Evolutionary conservation across 2,888 invertebrate genomes (phyloP).

Genomic region (Hydrotaea cyrtoneurina): DNA sequence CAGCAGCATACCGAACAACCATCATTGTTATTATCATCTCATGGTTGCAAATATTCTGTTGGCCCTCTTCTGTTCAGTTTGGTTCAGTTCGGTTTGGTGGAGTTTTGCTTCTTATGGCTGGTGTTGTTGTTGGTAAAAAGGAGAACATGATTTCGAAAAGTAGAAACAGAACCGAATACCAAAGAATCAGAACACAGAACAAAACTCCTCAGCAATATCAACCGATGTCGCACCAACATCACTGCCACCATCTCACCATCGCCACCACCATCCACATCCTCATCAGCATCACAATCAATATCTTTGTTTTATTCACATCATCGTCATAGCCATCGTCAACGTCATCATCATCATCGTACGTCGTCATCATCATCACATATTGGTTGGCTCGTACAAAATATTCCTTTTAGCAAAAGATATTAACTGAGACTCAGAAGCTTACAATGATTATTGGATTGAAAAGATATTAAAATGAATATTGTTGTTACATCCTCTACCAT

Average conservation of each 20-base stretch:
- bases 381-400: slow-evolving; percentile 46
- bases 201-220: slow-evolving; percentile 47
- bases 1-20: slow-evolving; percentile 55
- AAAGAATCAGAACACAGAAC: slow-evolving; percentile 20
- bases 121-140: slow-evolving; percentile 46
- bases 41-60: slow-evolving; percentile 58
- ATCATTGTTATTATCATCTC: slow-evolving; percentile 63
- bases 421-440: slow-evolving; percentile 70
- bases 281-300: slow-evolving; percentile 60
- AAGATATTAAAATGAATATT: slow-evolving; percentile 79
- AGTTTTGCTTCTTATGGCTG: slow-evolving; percentile 1
- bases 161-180: slow-evolving; percentile 31
- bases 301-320: slow-evolving; percentile 60
- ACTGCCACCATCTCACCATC: slow-evolving; percentile 45
- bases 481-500: slow-evolving; percentile 9
- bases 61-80: slow-evolving; percentile 1
- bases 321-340: slow-evolving; percentile 37
- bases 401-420: slow-evolving; percentile 60
- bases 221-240: slow-evolving; percentile 51
- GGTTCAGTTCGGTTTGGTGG: background rate
- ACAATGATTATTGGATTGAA: slow-evolving; percentile 75
- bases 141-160: slow-evolving; percentile 55
- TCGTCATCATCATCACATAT: slow-evolving; percentile 25
- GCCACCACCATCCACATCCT: slow-evolving; percentile 27
- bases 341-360: slow-evolving; percentile 15